Evolutionary conservation across 2,113 vertebrate species (phyloP), one percentile per base, ranked within the genome.

Genomic region (Sceloporus tristichus): DNA sequence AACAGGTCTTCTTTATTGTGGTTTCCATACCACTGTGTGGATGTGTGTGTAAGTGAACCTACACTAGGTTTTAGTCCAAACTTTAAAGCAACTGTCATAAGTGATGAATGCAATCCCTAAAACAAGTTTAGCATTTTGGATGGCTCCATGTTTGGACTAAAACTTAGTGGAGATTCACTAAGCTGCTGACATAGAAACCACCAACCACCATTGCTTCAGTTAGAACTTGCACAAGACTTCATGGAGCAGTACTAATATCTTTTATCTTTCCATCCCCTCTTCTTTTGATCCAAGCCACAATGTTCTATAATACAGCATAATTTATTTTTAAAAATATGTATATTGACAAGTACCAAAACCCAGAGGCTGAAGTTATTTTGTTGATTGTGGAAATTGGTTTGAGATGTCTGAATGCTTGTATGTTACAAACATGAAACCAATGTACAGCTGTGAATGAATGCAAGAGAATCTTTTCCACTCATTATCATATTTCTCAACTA

Each of bases 401-500:
- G 88, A 88, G 62, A 4, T 7, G 6, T 74, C 40, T 71, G 75
- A 87, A 79, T 25, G 14, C 4, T 82, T 9, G 5, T 34, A 34
- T 87, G 81, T 21, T 85, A 86, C 66, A 91, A 89, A 84, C 56
- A 75, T 42, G 73, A 80, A 85, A 87, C 40, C 25, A 0, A 38
- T 82, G 85, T 92, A 84, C 74, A 88, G 54, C 79, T 91, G 7
- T 0, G 14, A 73, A 40, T 85, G 79, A 91, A 82, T 29, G 73
- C 38, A 0, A 9, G n/a, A 40, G 84, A 85, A 93, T 91, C 66
- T 56, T 92, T 21, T 85, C 86, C 85, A n/a, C 0, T 0, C 1
- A 86, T 82, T 5, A 71, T 53, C 86, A 59, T 23, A 0, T 56
- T 73, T 62, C 73, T 82, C 9, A 81, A 27, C 21, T 87, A 0